Conservation (phyloP, 30 jellyfish, hydroid and myxozoan species). For the Clytia hemisphaerica region DNA sequence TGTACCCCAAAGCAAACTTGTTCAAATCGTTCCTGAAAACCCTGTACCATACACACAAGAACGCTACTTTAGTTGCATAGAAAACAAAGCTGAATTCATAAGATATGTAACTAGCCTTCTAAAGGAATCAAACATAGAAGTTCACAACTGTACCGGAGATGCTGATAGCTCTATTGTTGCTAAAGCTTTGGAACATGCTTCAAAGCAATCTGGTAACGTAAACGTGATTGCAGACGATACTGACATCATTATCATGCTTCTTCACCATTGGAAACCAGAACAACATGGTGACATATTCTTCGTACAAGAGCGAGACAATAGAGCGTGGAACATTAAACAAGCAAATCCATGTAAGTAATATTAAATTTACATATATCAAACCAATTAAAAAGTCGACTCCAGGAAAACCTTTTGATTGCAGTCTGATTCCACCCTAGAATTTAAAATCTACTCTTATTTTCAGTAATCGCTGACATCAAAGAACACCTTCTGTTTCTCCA, state of each 20-base stretch:
- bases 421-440: no score
- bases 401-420: no score
- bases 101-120: constrained; percentile 9
- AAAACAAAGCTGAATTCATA: constrained; percentile 3
- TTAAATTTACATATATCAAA: no score
- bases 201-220: neutral
- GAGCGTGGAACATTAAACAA: constrained; percentile 39
- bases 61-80: neutral
- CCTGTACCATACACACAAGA: constrained; percentile 1
- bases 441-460: neutral
- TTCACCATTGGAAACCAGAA: constrained; percentile 23
- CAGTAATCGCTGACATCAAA: neutral
- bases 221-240: constrained; percentile 31
- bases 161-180: constrained; percentile 42
- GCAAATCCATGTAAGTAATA: no score
- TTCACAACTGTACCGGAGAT: constrained; percentile 25
- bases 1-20: neutral
- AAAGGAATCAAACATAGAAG: constrained; percentile 23
- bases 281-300: constrained; percentile 30
- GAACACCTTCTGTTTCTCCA: neutral
- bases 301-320: constrained; percentile 15
- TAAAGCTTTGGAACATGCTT: constrained; percentile 27
- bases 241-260: constrained; percentile 20
- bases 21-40: neutral
- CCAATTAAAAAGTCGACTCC: no score